These are phyloP conservation scores for Ibidorhyncha struthersii DNA, from an alignment of 2,113 vertebrate genomes.

Conservation along the genomic window DNA sequence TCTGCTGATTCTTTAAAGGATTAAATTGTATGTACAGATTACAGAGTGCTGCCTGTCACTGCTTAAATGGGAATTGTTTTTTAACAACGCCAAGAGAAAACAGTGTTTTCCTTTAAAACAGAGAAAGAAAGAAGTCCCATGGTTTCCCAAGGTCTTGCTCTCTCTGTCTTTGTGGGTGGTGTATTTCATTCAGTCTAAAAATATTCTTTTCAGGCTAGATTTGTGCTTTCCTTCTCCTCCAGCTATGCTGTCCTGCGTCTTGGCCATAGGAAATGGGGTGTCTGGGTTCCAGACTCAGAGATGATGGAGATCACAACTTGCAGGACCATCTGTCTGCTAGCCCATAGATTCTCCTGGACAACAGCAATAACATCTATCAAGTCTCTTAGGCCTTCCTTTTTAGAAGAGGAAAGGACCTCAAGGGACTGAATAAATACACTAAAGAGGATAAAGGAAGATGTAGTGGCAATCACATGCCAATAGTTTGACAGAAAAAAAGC, in stretches of 20 bases:
- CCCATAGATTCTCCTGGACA: neutral
- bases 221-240: neutral
- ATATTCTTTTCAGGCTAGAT: neutral
- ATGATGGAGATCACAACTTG: neutral
- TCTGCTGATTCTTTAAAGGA: conserved; percentile 93
- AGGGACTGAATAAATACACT: neutral
- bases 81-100: conserved; percentile 54
- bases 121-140: neutral
- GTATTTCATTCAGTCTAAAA: conserved; percentile 38
- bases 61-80: conserved; percentile 71
- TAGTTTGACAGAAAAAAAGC: neutral
- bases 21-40: conserved; percentile 98
- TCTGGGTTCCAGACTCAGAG: neutral
- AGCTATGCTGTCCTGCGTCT: neutral
- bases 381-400: neutral
- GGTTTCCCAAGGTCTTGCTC: conserved; percentile 15
- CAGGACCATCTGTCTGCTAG: neutral
- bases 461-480: neutral
- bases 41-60: conserved; percentile 78
- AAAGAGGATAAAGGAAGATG: neutral
- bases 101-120: conserved; percentile 51
- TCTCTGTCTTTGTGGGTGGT: neutral
- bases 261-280: neutral
- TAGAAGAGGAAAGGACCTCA: neutral
- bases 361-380: neutral